Evolutionary conservation across 2,888 invertebrate genomes (phyloP).

Genomic region (Eucera pruinosa): DNA sequence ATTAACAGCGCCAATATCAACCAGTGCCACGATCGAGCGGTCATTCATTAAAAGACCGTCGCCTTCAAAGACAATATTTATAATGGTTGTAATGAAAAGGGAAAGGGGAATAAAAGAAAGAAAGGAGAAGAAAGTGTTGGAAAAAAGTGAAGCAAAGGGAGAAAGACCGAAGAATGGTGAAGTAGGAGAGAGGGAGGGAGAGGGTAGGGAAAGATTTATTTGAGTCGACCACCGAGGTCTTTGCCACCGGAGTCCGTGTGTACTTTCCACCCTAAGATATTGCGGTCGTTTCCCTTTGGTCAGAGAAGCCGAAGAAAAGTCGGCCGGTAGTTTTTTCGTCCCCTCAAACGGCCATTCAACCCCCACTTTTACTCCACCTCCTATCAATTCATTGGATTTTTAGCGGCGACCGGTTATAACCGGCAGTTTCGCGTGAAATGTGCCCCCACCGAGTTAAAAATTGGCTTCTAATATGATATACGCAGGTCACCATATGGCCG

Average conservation of each 20-base stretch:
- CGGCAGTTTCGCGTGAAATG: conserved; percentile 73
- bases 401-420: conserved; percentile 72
- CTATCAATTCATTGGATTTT: conserved; percentile 75
- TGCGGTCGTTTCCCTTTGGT: conserved; percentile 76
- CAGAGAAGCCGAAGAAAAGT: conserved; percentile 68
- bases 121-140: conserved; percentile 10
- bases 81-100: conserved; percentile 44
- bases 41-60: conserved; percentile 20
- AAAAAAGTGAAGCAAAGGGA: conserved; percentile 22
- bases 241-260: conserved; percentile 72
- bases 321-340: conserved; percentile 63
- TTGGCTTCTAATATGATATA: conserved; percentile 82
- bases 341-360: conserved; percentile 58
- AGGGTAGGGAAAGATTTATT: conserved; percentile 68
- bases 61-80: conserved; percentile 44
- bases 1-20: no score
- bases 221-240: conserved; percentile 60
- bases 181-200: conserved; percentile 31
- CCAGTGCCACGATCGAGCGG: no score
- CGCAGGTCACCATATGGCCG: conserved; percentile 78
- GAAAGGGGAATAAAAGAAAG: background rate
- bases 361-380: background rate
- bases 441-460: conserved; percentile 79
- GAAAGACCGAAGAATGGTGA: background rate
- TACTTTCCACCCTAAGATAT: conserved; percentile 80